These are phyloP conservation scores for Tortricodes alternella DNA, from an alignment of 2,888 invertebrate species.

Conservation along the genomic window DNA sequence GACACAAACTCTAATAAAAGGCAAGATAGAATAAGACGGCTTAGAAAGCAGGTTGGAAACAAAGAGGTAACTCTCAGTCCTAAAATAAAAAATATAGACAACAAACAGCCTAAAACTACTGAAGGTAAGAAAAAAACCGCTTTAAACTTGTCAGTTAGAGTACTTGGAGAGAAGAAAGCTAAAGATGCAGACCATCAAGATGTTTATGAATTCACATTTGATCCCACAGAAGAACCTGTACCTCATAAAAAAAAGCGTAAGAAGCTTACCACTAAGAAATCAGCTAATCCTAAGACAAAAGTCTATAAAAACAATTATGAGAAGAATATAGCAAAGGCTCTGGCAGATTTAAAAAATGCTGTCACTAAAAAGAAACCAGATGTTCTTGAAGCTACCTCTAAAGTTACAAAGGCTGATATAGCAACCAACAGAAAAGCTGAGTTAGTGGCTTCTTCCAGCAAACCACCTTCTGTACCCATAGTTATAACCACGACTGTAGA, in stretches of 20 bases:
- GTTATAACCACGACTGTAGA: conserved; percentile 14
- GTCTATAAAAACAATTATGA: conserved; percentile 62
- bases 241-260: conserved; percentile 69
- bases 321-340: conserved; percentile 62
- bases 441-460: neutral
- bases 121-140: conserved; percentile 38
- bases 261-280: conserved; percentile 50
- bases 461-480: neutral
- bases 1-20: conserved; percentile 59
- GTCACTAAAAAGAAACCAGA: conserved; percentile 36
- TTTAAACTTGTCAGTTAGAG: conserved; percentile 52
- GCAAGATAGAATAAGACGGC: conserved; percentile 21
- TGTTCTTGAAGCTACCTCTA: neutral
- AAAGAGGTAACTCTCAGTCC: conserved; percentile 27
- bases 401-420: neutral
- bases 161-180: conserved; percentile 54
- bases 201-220: conserved; percentile 76
- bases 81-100: conserved; percentile 4
- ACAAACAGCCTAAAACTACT: conserved; percentile 28
- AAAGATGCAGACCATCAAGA: conserved; percentile 54
- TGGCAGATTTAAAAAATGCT: conserved; percentile 57
- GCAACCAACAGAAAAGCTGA: neutral
- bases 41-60: conserved; percentile 27
- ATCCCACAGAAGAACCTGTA: conserved; percentile 71
- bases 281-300: conserved; percentile 53